phyloP scores from a whole-genome alignment of 1,140 invertebrate genomes.

The Daktulosphaira vitifoliae region DNA sequence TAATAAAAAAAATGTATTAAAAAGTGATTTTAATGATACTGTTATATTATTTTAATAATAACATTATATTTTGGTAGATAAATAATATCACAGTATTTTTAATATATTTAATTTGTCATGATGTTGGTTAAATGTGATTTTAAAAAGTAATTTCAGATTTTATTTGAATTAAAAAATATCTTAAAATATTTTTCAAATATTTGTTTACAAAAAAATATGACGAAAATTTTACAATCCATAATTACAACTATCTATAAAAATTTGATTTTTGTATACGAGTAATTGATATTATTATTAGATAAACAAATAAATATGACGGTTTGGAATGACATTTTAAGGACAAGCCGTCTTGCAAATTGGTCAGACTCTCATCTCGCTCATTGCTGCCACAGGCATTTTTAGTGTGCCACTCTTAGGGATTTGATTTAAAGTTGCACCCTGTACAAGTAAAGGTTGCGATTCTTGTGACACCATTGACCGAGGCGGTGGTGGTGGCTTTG shows the following conservation, averaged over 20 bases:
- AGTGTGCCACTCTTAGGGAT: slow-evolving; percentile 26
- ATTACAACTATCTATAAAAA: background rate
- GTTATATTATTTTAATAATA: too few relatives aligned
- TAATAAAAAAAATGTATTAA: too few relatives aligned
- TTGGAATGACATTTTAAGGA: background rate
- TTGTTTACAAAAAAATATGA: background rate
- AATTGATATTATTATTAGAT: background rate
- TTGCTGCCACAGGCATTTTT: slow-evolving; percentile 35
- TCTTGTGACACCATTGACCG: slow-evolving; percentile 49
- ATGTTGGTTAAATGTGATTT: too few relatives aligned
- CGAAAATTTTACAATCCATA: background rate
- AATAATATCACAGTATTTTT: too few relatives aligned
- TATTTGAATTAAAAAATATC: background rate
- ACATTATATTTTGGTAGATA: too few relatives aligned
- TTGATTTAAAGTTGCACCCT: background rate
- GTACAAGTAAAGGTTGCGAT: slow-evolving; percentile 46
- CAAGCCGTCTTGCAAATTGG: background rate
- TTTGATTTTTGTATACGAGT: background rate
- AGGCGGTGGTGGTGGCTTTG: slow-evolving; percentile 50
- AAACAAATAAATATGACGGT: background rate
- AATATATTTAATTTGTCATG: too few relatives aligned
- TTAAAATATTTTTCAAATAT: background rate
- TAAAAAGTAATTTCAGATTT: too few relatives aligned
- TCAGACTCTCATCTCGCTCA: slow-evolving; percentile 36
- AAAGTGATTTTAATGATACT: too few relatives aligned